These are phyloP conservation scores for Xenentodon cancila DNA, from an alignment of 2,797 vertebrate species.

Conservation along the genomic window DNA sequence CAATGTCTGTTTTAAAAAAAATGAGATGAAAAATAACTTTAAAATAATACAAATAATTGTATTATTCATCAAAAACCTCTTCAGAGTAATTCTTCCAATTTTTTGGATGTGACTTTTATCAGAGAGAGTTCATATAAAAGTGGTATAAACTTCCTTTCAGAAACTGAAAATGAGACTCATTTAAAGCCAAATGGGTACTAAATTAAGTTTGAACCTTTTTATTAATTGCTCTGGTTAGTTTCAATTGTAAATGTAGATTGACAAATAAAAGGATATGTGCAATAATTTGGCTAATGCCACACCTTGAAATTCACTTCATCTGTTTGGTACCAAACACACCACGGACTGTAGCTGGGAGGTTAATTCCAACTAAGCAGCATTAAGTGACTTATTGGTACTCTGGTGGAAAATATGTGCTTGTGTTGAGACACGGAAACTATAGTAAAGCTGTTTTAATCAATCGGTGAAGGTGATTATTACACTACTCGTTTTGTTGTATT, in stretches of 20 bases:
- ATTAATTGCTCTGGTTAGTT: slow-evolving; percentile 31
- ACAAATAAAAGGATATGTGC: slow-evolving; percentile 1
- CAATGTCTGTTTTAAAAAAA: slow-evolving; percentile 10
- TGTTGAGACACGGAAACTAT: neutral
- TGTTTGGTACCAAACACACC: slow-evolving; percentile 12
- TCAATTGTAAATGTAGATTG: slow-evolving; percentile 15
- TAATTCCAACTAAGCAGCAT: neutral
- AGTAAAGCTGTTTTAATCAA: neutral
- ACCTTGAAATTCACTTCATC: slow-evolving; percentile 20
- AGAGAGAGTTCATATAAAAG: slow-evolving; percentile 15
- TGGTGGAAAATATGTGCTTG: slow-evolving; percentile 5
- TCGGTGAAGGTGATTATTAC: neutral
- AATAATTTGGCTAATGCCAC: slow-evolving; percentile 14
- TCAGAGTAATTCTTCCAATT: slow-evolving; percentile 15
- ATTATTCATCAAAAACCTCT: neutral
- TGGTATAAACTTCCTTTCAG: slow-evolving; percentile 10
- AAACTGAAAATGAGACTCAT: slow-evolving; percentile 45
- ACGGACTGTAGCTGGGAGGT: slow-evolving; percentile 21
- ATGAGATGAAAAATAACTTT: neutral
- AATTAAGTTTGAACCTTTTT: slow-evolving; percentile 48
- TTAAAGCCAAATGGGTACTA: slow-evolving; percentile 40
- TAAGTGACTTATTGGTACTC: slow-evolving; percentile 6
- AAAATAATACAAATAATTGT: slow-evolving; percentile 4
- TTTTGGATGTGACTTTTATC: neutral
- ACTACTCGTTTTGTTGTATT: neutral